Percentiles rank a stretch among this genome's conserved stretches.
Evolutionary conservation across 2,888 invertebrate genomes (phyloP).

Genomic region (Anaspis maculata): DNA sequence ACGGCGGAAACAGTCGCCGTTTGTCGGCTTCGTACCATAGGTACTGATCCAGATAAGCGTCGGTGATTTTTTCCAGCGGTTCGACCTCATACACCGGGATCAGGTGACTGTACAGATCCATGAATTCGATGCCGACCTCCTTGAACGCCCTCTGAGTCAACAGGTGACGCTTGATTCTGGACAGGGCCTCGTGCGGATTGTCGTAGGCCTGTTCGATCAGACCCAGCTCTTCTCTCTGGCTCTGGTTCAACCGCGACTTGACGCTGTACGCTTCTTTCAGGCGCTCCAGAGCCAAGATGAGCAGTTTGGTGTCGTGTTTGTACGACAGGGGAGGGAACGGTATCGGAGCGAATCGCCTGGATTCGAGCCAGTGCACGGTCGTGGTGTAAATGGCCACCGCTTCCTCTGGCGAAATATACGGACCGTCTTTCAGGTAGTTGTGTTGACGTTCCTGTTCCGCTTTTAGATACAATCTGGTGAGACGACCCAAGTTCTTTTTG

Average conservation of each 20-base stretch:
- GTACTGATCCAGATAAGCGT: constrained; percentile 99
- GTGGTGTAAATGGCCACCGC: constrained; percentile 99
- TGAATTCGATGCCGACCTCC: constrained; percentile 99
- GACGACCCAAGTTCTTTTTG: constrained; percentile 97
- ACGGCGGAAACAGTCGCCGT: constrained; percentile 89
- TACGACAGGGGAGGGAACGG: constrained; percentile 99
- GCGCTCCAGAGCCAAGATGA: constrained; percentile 93
- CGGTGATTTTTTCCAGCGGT: constrained; percentile 98
- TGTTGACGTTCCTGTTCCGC: constrained; percentile 98
- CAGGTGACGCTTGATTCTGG: constrained; percentile 97
- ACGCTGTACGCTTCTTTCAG: constrained; percentile 97
- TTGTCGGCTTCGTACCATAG: constrained; percentile 99
- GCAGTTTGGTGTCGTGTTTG: constrained; percentile 97
- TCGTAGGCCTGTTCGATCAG: constrained; percentile 99
- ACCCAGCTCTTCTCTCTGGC: constrained; percentile 96
- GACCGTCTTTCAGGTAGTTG: constrained; percentile 98
- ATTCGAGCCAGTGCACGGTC: constrained; percentile 99
- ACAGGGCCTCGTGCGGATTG: constrained; percentile 98
- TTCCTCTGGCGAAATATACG: constrained; percentile 98
- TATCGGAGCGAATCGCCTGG: constrained; percentile 95
- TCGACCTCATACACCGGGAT: constrained; percentile 99
- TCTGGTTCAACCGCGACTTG: constrained; percentile 95
- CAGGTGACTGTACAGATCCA: constrained; percentile 98
- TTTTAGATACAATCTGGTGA: constrained; percentile 93
- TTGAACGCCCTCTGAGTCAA: constrained; percentile 97